phyloP scores from a whole-genome alignment of 2,113 vertebrate genomes.

The Podilymbus podiceps region DNA sequence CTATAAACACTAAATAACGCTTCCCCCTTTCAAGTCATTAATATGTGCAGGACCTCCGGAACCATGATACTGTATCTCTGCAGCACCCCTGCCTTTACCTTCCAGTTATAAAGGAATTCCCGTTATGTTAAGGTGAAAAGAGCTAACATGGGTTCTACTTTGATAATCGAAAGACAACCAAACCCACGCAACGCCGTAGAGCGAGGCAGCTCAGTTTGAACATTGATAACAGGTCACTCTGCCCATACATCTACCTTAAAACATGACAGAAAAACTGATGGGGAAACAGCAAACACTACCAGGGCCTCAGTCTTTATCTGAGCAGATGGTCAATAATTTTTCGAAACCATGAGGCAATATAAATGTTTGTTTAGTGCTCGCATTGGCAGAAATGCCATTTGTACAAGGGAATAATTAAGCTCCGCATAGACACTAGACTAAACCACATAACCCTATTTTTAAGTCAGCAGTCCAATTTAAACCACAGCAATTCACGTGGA shows the following conservation, averaged over 20 bases:
- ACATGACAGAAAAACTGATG: not conserved
- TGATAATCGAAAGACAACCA: not conserved
- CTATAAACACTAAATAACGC: not conserved
- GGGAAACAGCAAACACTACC: not conserved
- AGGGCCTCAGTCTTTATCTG: not conserved
- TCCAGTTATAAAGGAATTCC: not conserved
- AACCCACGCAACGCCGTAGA: not conserved
- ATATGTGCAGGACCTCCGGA: not conserved
- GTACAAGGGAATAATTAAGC: not conserved
- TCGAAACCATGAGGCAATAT: not conserved
- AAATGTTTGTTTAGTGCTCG: not conserved
- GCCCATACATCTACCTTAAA: not conserved
- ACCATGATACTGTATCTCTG: not conserved
- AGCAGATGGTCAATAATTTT: not conserved
- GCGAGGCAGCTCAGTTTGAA: not conserved
- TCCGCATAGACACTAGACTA: not conserved
- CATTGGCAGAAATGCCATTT: not conserved
- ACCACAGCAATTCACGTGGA: not conserved
- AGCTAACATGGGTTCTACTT: accelerated
- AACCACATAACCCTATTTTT: not conserved
- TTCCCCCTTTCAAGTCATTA: not conserved
- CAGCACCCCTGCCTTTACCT: not conserved
- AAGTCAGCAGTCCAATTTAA: not conserved
- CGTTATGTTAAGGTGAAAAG: accelerated
- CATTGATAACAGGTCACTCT: not conserved